These are phyloP conservation scores for Cheilosia vulpina DNA, from an alignment of 2,888 invertebrate species.

Conservation along the genomic window DNA sequence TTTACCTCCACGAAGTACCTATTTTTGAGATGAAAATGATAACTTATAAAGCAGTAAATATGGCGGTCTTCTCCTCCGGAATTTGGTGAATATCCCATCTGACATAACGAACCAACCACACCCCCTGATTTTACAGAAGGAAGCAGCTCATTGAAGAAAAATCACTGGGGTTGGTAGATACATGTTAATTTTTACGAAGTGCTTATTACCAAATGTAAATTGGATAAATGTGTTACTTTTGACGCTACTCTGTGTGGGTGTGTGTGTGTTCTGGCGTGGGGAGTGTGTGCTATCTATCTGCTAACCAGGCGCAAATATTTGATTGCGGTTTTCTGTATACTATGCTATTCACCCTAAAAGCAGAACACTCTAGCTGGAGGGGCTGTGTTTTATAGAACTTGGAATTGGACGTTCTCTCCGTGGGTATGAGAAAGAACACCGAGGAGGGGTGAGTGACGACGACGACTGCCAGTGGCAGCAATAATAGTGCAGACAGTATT, in stretches of 20 bases:
- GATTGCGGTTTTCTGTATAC: slow-evolving; percentile 45
- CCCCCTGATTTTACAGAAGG: slow-evolving; percentile 31
- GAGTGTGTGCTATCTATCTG: neutral
- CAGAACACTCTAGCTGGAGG: slow-evolving; percentile 10
- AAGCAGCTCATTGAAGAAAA: slow-evolving; percentile 36
- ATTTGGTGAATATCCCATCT: slow-evolving; percentile 43
- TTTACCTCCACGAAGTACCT: neutral
- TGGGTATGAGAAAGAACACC: neutral
- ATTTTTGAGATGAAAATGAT: neutral
- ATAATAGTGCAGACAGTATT: slow-evolving; percentile 56
- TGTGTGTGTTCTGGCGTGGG: slow-evolving; percentile 18
- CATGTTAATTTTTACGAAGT: slow-evolving; percentile 77
- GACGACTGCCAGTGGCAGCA: slow-evolving; percentile 12
- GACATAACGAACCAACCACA: slow-evolving; percentile 45
- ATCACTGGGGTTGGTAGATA: slow-evolving; percentile 46
- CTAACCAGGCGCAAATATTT: slow-evolving; percentile 29
- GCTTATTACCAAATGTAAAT: slow-evolving; percentile 77
- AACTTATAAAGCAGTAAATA: slow-evolving; percentile 1
- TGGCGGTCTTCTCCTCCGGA: slow-evolving; percentile 48
- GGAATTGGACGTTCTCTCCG: slow-evolving; percentile 25
- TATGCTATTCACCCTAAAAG: slow-evolving; percentile 34
- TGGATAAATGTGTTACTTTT: slow-evolving; percentile 73
- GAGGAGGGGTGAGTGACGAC: slow-evolving; percentile 14
- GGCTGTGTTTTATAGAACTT: slow-evolving; percentile 25
- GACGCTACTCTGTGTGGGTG: slow-evolving; percentile 19